Evolutionary conservation across 2,797 vertebrate genomes (phyloP).

Genomic region (Tachyglossus aculeatus): DNA sequence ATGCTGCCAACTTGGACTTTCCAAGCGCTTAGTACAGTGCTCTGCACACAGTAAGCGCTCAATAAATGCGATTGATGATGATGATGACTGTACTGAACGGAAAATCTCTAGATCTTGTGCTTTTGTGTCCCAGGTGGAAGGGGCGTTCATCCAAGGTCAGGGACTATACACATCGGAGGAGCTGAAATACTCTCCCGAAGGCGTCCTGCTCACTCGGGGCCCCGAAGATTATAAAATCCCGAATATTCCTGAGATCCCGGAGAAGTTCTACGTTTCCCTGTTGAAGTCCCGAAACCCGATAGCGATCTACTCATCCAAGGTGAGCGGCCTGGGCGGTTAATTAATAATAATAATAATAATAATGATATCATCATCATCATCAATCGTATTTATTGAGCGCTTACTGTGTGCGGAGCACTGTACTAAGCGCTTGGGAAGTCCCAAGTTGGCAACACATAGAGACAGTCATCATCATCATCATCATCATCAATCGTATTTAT

Average conservation of each 20-base stretch:
- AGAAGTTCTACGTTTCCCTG: constrained; percentile 79
- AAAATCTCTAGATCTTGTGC: not conserved
- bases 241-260: constrained; percentile 82
- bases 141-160: constrained; percentile 84
- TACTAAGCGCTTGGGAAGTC: too few relatives aligned
- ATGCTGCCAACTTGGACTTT: too few relatives aligned
- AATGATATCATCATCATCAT: too few relatives aligned
- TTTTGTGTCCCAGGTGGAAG: constrained; percentile 80
- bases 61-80: too few relatives aligned
- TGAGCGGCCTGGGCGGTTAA: constrained; percentile 54
- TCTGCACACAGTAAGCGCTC: too few relatives aligned
- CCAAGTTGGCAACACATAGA: too few relatives aligned
- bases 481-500: too few relatives aligned
- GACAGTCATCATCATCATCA: too few relatives aligned
- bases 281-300: constrained; percentile 75
- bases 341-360: too few relatives aligned
- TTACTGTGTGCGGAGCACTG: too few relatives aligned
- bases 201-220: constrained; percentile 81
- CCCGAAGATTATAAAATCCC: constrained; percentile 87
- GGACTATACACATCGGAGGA: constrained; percentile 87
- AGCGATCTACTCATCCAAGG: constrained; percentile 91
- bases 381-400: too few relatives aligned
- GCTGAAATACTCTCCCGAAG: constrained; percentile 84
- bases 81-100: not conserved
- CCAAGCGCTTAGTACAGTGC: too few relatives aligned